Evolutionary conservation across 2,113 vertebrate species (phyloP).

Genomic region (Beaufortia kweichowensis): DNA sequence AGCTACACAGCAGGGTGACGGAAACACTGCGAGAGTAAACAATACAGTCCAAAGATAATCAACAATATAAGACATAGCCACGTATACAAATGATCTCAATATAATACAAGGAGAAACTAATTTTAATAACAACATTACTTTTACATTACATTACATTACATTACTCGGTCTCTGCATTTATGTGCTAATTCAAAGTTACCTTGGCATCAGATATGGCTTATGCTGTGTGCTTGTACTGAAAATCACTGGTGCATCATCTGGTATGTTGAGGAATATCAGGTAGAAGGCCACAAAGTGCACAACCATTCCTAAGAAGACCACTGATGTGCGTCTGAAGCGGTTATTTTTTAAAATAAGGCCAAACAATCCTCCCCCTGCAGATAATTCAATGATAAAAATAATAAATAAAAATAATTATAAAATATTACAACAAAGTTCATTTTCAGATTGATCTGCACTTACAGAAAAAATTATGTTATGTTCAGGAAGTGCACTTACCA

Average conservation of each 20-base stretch:
- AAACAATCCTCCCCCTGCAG: conserved; percentile 88
- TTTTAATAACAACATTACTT: too few relatives aligned
- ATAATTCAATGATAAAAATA: too few relatives aligned
- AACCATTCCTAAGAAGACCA: conserved; percentile 89
- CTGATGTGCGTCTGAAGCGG: conserved; percentile 87
- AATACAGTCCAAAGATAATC: conserved; percentile 30
- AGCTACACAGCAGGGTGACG: conserved; percentile 91
- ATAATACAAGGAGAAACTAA: too few relatives aligned
- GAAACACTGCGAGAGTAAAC: conserved; percentile 74
- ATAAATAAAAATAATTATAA: background rate
- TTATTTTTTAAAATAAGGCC: conserved; percentile 88
- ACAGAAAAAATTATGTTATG: too few relatives aligned
- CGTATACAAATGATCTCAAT: too few relatives aligned
- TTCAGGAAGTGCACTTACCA: conserved; percentile 73
- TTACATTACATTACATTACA: too few relatives aligned
- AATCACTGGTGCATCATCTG: conserved; percentile 85
- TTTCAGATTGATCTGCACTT: too few relatives aligned
- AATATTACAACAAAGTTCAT: background rate
- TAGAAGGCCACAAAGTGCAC: conserved; percentile 94
- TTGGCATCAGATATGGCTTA: conserved; percentile 82
- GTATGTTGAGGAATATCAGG: conserved; percentile 92
- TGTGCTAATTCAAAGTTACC: conserved; percentile 69
- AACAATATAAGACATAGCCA: too few relatives aligned
- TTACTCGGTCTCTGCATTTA: background rate
- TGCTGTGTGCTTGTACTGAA: conserved; percentile 76